Base-by-base conservation (phyloP, 2,113 vertebrate genomes). In the Mormyrus lacerda region DNA sequence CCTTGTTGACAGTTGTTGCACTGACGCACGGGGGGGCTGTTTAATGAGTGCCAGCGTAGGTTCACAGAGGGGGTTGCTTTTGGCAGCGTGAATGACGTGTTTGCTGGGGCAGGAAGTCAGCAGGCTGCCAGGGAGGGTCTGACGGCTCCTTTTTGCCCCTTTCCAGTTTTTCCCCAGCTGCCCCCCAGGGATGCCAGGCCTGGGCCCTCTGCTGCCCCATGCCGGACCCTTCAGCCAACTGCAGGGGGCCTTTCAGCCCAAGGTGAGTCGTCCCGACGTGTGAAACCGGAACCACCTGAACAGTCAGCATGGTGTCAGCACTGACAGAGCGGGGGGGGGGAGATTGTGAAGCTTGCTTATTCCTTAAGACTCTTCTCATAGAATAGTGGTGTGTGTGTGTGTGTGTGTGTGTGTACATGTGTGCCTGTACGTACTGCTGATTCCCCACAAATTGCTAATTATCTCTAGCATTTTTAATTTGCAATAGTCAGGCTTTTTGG, bases 181-280 rank as follows among this genome's bases (percentile, higher is more conserved):
- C 93, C 94, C 95, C 89, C 94, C 96, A 58, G 94, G 94, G 85
- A 92, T 96, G 94, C 95, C 96, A 9, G 96, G 96, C 92, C 96
- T 97, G 94, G 95, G 96, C 90, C 90, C 96, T 89, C 95, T 96
- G 95, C 96, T 96, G 94, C 94, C 95, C 90, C 96, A 97, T 93
- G 94, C 96, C 88, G 95, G 95, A 91, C 96, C 96, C 92, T 96
- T 97, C 90, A 96, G 96, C 92, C 97, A 96, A 91, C 95, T 97
- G 92, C 96, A 97, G 95, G 96, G 96, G 92, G 95, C 96, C 91
- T 97, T 97, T 95, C 96, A 97, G 94, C 96, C 96, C 93, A 97
- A 97, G 96, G 96, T 97, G 95, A 90, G 53, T 8, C 15, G 45
- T 39, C 5, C 27, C 0, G 19, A 17, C 24, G 3, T 31, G 83